Conservation (phyloP, 2,797 vertebrate species). For the Anguilla anguilla region DNA sequence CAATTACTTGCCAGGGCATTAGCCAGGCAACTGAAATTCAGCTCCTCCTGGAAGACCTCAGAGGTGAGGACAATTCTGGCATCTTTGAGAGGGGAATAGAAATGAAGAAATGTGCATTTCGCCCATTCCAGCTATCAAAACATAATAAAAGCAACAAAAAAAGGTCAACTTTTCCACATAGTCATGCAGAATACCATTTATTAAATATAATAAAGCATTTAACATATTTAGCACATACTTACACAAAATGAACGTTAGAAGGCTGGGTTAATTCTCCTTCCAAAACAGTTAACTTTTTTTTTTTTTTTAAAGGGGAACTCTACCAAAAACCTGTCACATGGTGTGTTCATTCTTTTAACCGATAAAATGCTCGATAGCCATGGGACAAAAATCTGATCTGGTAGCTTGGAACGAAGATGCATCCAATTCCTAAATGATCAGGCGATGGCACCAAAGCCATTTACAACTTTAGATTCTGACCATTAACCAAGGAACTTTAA, state of each 20-base stretch:
- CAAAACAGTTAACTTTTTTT: conserved; percentile 25
- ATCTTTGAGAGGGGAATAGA: conserved; percentile 26
- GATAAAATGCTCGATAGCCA: conserved; percentile 6
- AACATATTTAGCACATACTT: conserved; percentile 25
- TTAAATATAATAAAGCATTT: conserved; percentile 1
- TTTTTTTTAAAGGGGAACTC: conserved; percentile 31
- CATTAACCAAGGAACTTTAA: background rate
- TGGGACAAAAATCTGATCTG: background rate
- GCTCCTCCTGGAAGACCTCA: background rate
- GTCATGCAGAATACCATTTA: conserved; percentile 32
- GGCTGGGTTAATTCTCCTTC: conserved; percentile 30
- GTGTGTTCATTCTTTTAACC: background rate
- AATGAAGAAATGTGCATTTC: conserved; percentile 71
- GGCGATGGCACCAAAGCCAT: no score
- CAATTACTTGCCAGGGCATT: conserved; percentile 10
- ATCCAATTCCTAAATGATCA: background rate
- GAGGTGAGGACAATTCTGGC: background rate
- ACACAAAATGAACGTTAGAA: conserved; percentile 20
- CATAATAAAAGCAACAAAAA: conserved; percentile 26
- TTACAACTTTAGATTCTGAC: background rate
- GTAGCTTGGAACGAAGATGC: background rate
- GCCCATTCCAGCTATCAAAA: conserved; percentile 49
- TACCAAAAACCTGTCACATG: conserved; percentile 17
- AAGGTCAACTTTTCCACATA: conserved; percentile 27
- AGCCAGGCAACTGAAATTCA: background rate